These are phyloP conservation scores for Chaetodon auriga DNA, from an alignment of 2,113 vertebrate species.

Conservation along the genomic window DNA sequence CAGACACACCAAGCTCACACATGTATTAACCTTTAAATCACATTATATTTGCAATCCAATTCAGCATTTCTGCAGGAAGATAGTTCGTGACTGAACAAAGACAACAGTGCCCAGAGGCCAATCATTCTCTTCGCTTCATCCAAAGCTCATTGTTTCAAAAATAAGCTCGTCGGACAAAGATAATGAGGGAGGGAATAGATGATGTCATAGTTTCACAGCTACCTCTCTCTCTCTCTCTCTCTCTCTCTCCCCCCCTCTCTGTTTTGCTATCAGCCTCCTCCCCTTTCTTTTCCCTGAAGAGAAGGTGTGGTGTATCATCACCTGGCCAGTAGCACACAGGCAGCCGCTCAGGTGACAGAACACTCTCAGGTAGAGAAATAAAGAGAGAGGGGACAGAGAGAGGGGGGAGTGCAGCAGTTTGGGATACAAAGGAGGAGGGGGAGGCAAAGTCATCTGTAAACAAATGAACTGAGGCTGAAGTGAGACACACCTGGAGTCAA, in stretches of 20 bases:
- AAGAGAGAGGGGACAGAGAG: conserved; percentile 19
- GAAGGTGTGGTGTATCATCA: conserved; percentile 62
- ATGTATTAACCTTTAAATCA: neutral
- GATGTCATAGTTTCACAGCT: conserved; percentile 54
- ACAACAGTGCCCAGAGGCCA: neutral
- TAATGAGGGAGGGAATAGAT: conserved; percentile 29
- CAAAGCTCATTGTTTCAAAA: neutral
- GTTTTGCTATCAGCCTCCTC: conserved; percentile 44
- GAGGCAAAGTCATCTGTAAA: conserved; percentile 46
- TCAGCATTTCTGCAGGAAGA: neutral
- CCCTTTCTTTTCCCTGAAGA: conserved; percentile 40
- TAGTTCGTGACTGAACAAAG: neutral
- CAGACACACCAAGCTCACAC: neutral
- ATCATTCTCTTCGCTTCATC: neutral
- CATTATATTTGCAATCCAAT: neutral
- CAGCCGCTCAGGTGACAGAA: conserved; percentile 54
- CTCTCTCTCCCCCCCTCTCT: neutral
- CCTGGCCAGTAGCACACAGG: conserved; percentile 56
- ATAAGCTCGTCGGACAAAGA: neutral
- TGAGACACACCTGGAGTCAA: conserved; percentile 25
- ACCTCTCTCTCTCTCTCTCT: neutral
- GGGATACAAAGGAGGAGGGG: conserved; percentile 39
- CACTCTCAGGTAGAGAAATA: conserved; percentile 28
- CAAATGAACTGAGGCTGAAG: conserved; percentile 47
- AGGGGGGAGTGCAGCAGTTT: neutral